phyloP scores from a whole-genome alignment of 2,888 invertebrate genomes.

The Erpobdella octoculata region DNA sequence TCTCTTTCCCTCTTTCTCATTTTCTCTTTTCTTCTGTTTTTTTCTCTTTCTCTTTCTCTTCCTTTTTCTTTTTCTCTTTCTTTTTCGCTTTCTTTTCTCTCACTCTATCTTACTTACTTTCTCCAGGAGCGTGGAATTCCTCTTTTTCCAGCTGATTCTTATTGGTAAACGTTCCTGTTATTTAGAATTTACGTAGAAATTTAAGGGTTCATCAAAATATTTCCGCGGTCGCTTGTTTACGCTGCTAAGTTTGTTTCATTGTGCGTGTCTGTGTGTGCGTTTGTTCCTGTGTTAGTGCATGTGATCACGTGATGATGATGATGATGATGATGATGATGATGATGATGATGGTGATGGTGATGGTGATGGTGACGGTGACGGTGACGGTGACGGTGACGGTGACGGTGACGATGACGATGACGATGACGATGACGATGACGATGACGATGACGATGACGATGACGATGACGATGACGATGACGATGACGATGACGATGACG shows the following conservation, averaged over 20 bases:
- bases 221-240: too few species aligned
- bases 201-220: too few species aligned
- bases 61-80: neutral
- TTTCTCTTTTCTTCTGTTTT: too few species aligned
- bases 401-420: neutral
- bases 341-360: neutral
- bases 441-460: neutral
- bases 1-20: neutral
- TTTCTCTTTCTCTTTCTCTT: neutral
- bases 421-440: neutral
- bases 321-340: constrained; percentile 12
- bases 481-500: constrained; percentile 6
- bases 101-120: neutral
- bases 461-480: constrained; percentile 3
- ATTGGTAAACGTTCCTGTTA: neutral
- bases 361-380: neutral
- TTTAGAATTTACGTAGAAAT: too few species aligned
- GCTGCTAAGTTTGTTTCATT: neutral
- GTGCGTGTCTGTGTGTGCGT: neutral
- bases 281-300: neutral
- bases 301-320: neutral
- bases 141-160: neutral
- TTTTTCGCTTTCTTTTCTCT: neutral
- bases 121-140: neutral
- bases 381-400: neutral